Evolutionary conservation across 2,797 vertebrate species (phyloP).

Genomic region (Anomalospiza imberbis): DNA sequence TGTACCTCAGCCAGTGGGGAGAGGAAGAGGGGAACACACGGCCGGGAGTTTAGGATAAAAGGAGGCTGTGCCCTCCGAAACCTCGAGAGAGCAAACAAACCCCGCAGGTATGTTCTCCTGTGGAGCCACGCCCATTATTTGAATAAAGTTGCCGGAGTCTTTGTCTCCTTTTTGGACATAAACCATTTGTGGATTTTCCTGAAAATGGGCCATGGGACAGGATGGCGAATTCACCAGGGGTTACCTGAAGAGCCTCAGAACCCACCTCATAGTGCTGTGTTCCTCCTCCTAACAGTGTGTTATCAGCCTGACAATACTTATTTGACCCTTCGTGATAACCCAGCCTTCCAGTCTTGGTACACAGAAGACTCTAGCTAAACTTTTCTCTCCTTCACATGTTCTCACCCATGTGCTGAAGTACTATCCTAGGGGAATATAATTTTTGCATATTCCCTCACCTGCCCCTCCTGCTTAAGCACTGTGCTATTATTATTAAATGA

Average conservation of each 20-base stretch:
- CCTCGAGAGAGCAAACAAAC: neutral
- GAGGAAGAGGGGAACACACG: rapidly evolving
- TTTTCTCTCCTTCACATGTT: neutral
- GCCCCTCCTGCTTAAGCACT: neutral
- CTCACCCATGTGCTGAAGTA: neutral
- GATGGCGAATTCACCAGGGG: neutral
- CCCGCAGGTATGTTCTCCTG: rapidly evolving
- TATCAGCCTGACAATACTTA: neutral
- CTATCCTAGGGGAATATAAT: neutral
- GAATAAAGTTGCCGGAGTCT: neutral
- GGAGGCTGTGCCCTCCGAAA: neutral
- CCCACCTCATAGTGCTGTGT: neutral
- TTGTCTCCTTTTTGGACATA: neutral
- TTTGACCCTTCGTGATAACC: neutral
- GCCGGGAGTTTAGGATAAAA: neutral
- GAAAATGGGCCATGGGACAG: too few relatives aligned
- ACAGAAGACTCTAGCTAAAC: neutral
- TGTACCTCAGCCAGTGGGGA: neutral
- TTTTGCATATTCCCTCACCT: neutral
- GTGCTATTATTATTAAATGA: neutral
- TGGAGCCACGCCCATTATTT: rapidly evolving
- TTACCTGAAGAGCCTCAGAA: neutral
- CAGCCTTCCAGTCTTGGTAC: neutral
- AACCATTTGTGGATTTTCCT: neutral
- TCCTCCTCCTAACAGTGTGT: neutral